Base-by-base conservation (phyloP, 2,888 invertebrate species). In the Drosophila flavopinicola region DNA sequence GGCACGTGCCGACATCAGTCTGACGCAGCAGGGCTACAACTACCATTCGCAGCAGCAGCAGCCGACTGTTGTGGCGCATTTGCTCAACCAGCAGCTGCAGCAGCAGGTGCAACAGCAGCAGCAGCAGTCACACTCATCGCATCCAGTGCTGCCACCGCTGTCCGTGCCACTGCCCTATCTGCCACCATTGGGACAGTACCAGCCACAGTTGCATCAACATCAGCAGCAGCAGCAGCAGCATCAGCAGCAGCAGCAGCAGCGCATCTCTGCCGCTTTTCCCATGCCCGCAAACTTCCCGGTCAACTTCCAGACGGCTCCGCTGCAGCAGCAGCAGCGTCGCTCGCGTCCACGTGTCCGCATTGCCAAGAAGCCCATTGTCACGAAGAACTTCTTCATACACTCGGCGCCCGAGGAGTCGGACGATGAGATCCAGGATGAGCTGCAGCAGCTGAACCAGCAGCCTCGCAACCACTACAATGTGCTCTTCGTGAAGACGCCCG, bases 371-470 rank as follows among this genome's bases (percentile, higher is more conserved):
- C 87, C 91, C 2, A 87, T 91, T 49, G 83, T 91, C 6, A 91
- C 90, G 27, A 91, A 91, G 68, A 90, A 89, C 64, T 90, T 91
- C 73, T 91, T 90, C 57, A 88, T 91, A 1, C 91, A 91, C 65
- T 73, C 91, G 7, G 91, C 91, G 1, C 91, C 91, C 11, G 91
- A 91, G 66, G 91, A 91, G 54, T 87, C 86, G 6, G 90, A 91
- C 20, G 89, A 87, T 23, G 90, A 90, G 52, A 69, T 90, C 4
- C 88, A 89, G 37, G 90, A 90, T 17, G 90, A 90, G 71, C 67
- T 90, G 9, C 66, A 78, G n/a, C 83, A 87, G 24, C 52, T 90
- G 58, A 75, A 75, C 6, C 85, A 88, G 33, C 89, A 89, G 61
- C 88, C 88, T 29, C 89, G 89, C 61, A 90, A 90, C 65, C 90